Conservation (phyloP, 1,140 invertebrate species). For the Solenopsis fugax region DNA sequence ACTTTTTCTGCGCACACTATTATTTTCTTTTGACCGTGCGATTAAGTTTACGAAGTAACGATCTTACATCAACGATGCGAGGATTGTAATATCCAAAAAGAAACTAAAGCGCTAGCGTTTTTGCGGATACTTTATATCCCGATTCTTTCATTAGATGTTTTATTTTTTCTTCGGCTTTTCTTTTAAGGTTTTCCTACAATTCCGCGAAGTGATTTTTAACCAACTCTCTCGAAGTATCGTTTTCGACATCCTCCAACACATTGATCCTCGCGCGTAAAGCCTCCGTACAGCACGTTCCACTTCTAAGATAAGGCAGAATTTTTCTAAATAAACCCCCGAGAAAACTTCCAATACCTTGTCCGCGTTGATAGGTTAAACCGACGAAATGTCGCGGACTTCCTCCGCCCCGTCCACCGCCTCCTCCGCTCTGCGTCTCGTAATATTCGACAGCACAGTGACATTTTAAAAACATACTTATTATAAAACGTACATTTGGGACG, state of each 20-base stretch:
- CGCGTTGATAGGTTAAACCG: background rate
- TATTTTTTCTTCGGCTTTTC: constrained; percentile 24
- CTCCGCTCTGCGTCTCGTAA: too few species aligned
- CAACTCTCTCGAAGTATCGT: background rate
- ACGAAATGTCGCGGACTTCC: background rate
- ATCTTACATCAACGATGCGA: background rate
- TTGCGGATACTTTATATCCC: background rate
- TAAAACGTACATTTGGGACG: too few species aligned
- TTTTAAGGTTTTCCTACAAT: background rate
- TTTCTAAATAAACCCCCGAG: background rate
- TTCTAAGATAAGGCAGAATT: background rate
- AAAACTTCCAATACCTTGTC: background rate
- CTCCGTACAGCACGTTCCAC: background rate
- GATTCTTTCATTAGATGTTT: background rate
- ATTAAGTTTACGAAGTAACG: background rate
- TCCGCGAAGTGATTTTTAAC: background rate
- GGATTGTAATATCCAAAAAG: background rate
- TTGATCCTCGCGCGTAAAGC: background rate
- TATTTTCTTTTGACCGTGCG: background rate
- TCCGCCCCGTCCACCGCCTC: too few species aligned
- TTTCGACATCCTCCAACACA: background rate
- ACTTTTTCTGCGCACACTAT: too few species aligned
- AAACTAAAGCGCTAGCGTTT: background rate
- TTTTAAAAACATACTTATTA: too few species aligned
- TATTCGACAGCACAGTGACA: too few species aligned